Evolutionary conservation across 2,113 vertebrate genomes (phyloP).

Genomic region (crab-eating macaque (Macaca fascicularis)): T2T-MFA8v1.1 NC_088392.1:55201501-55202000

Average conservation of each 20-base stretch:
- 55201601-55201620: not conserved
- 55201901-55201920: too few relatives aligned
- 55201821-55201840: not conserved
- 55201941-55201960: too few relatives aligned
- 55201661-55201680: not conserved
- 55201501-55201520: not conserved
- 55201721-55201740: not conserved
- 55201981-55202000: too few relatives aligned
- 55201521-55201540: not conserved
- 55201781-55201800: not conserved
- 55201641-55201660: not conserved
- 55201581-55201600: not conserved
- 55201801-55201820: not conserved
- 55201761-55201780: not conserved
- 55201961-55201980: too few relatives aligned
- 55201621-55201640: not conserved
- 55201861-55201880: not conserved
- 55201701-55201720: not conserved
- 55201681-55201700: not conserved
- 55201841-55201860: not conserved
- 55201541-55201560: not conserved
- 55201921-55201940: too few relatives aligned
- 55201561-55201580: not conserved
- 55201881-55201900: not conserved
- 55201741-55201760: too few relatives aligned